Conservation (phyloP, 2,888 invertebrate genomes). For the Ormyrus thymus region DNA sequence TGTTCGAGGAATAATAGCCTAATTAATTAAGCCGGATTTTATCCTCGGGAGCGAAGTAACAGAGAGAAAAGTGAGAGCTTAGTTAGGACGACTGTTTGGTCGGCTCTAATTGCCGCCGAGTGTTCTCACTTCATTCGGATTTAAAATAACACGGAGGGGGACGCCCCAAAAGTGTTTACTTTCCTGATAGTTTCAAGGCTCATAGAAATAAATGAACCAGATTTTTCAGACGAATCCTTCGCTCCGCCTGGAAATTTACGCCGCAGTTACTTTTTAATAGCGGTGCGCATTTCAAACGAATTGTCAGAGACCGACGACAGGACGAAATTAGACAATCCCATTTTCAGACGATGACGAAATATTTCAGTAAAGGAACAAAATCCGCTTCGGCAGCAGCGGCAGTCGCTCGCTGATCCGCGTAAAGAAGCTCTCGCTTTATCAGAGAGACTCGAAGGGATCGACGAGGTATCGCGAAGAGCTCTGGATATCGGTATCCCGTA, state of each 20-base stretch:
- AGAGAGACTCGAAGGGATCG: no score
- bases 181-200: conserved; percentile 5
- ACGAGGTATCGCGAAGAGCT: no score
- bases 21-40: no score
- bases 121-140: conserved; percentile 8
- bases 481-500: no score
- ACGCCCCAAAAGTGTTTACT: conserved; percentile 10
- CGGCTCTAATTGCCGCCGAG: conserved; percentile 16
- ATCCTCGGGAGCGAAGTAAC: no score
- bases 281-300: neutral
- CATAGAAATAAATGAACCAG: neutral
- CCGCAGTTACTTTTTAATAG: neutral
- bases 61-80: conserved; percentile 2
- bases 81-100: conserved; percentile 12
- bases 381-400: no score
- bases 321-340: no score
- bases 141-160: conserved; percentile 21
- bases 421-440: no score
- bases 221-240: neutral
- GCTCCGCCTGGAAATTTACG: neutral
- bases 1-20: no score
- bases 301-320: neutral
- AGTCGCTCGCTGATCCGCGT: no score
- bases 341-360: no score
- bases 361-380: no score